phyloP scores from a whole-genome alignment of 2,113 vertebrate species.

The Heterotilapia buettikoferi region DNA sequence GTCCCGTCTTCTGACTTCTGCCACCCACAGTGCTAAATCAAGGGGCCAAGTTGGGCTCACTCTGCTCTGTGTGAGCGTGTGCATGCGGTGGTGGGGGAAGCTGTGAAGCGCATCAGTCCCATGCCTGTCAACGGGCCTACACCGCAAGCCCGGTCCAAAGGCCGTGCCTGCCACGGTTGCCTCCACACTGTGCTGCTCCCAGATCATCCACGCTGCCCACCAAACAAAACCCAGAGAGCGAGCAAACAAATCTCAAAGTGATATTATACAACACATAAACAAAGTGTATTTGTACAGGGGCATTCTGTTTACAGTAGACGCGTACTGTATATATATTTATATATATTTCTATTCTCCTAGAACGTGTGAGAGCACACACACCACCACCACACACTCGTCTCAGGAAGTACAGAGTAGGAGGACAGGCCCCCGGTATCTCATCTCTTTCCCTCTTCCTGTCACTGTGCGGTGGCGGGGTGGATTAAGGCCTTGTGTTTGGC shows the following conservation, averaged over 20 bases:
- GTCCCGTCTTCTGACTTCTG: slow-evolving; percentile 20
- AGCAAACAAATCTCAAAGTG: slow-evolving; percentile 40
- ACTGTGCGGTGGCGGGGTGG: slow-evolving; percentile 42
- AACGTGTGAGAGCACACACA: background rate
- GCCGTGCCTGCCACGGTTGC: slow-evolving; percentile 22
- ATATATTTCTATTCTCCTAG: background rate
- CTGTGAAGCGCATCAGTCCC: slow-evolving; percentile 19
- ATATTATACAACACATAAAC: slow-evolving; percentile 36
- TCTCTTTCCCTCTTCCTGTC: slow-evolving; percentile 43
- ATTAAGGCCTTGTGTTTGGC: slow-evolving; percentile 37
- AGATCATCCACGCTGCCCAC: slow-evolving; percentile 28
- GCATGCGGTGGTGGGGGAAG: background rate
- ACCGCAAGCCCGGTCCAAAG: slow-evolving; percentile 19
- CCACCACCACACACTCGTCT: slow-evolving; percentile 24
- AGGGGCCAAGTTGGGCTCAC: slow-evolving; percentile 9
- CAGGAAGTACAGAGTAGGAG: slow-evolving; percentile 60
- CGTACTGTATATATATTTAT: background rate
- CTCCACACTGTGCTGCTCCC: slow-evolving; percentile 42
- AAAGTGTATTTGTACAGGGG: background rate
- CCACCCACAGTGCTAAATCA: slow-evolving; percentile 45
- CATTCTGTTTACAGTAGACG: slow-evolving; percentile 39
- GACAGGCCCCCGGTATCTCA: slow-evolving; percentile 40
- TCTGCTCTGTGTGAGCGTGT: background rate
- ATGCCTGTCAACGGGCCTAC: slow-evolving; percentile 28
- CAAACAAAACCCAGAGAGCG: background rate